These are phyloP conservation scores for Trachelus iudaicus DNA, from an alignment of 2,888 invertebrate genomes.

Conservation along the genomic window DNA sequence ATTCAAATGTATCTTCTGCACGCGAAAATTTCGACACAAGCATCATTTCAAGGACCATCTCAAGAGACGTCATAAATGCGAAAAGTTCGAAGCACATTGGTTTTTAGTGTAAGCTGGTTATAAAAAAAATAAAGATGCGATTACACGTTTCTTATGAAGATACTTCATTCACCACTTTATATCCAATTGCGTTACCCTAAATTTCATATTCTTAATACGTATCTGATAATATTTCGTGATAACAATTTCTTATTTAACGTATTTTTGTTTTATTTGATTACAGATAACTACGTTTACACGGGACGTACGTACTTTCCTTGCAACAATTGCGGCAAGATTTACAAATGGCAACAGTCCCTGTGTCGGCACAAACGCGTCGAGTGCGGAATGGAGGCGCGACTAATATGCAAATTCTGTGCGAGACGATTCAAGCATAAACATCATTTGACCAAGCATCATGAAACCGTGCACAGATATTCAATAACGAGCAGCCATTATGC, in stretches of 20 bases:
- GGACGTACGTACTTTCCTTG: conserved; percentile 26
- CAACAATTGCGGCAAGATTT: conserved; percentile 49
- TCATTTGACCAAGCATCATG: conserved; percentile 47
- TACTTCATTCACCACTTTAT: too few relatives aligned
- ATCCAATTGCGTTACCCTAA: too few relatives aligned
- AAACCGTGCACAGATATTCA: not conserved
- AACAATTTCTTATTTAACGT: too few relatives aligned
- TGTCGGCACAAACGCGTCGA: conserved; percentile 57
- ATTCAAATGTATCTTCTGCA: conserved; percentile 56
- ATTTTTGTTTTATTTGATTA: too few relatives aligned
- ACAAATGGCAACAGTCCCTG: conserved; percentile 53
- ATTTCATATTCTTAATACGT: too few relatives aligned
- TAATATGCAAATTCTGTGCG: conserved; percentile 54
- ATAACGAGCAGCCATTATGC: not conserved
- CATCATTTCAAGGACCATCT: conserved; percentile 52
- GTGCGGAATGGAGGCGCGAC: conserved; percentile 62
- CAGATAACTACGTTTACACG: too few relatives aligned
- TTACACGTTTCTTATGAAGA: too few relatives aligned
- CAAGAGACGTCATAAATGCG: conserved; percentile 14
- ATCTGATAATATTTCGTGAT: too few relatives aligned
- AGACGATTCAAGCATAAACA: conserved; percentile 57
- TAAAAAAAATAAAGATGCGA: too few relatives aligned
- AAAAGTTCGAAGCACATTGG: conserved; percentile 1
- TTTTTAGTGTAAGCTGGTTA: not conserved
- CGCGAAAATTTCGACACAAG: conserved; percentile 55